Base-by-base conservation (phyloP, 2,113 vertebrate genomes). In the Ardeotis arabs region DNA sequence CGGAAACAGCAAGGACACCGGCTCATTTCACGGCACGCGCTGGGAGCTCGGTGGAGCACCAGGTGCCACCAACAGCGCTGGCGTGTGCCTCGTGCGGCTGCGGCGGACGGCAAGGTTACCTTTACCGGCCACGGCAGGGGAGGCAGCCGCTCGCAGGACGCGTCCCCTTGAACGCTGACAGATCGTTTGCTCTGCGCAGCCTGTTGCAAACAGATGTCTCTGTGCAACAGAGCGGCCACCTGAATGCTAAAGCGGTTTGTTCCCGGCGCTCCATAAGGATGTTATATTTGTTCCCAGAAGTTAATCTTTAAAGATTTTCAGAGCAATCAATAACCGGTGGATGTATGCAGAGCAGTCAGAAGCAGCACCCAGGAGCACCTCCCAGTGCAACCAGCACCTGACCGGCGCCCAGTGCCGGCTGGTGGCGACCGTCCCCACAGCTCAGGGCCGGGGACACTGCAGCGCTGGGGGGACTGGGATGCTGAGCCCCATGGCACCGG, bases 291-390 rank as follows among this genome's bases (percentile, higher is more conserved):
- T 95, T 97, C 94, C 95, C 95, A 92, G 86, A 97, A 95, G 93
- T 92, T 96, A 94, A 96, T 97, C 96, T 97, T 93, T 94, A 96
- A 95, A 94, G 96, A 96, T 89, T 97, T 94, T 92, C 64, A 67
- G 80, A 81, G 90, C 8, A 11, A 94, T 98, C 97, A 37, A 96
- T 97, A 96, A n/a, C 23, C 31, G 69, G 95, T 19, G 87, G 86
- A 50, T 58, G 94, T 58, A 89, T n/a, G 90, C 67, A 87, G 90
- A 90, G 63, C 49, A 47, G 69, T 33, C 39, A 62, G 74, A 66
- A 91, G 94, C 53, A 18, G 73, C 9, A 9, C 24, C 29, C 9
- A 23, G 66, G 56, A n/a, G 74, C 62, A 52, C 41, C 69, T 66
- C 49, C 53, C 73, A n/a, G 64, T 9, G 2, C 59, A 53, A 14